phyloP scores from a whole-genome alignment of 2,888 invertebrate species.

The Cactoblastis cactorum region DNA sequence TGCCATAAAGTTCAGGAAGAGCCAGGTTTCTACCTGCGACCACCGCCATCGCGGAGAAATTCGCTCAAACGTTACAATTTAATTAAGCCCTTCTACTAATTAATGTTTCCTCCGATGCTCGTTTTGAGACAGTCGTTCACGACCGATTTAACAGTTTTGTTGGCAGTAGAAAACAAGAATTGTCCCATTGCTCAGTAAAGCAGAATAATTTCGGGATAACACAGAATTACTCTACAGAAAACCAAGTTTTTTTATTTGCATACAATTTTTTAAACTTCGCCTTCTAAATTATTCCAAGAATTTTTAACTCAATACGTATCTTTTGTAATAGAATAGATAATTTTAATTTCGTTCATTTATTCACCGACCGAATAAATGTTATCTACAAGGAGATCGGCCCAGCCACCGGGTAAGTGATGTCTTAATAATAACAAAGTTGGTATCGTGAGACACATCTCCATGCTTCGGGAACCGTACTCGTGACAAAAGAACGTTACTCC shows the following conservation, averaged over 20 bases:
- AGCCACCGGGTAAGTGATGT: conserved; percentile 77
- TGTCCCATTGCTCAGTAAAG: conserved; percentile 16
- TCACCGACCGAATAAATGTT: conserved; percentile 57
- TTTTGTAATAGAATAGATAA: conserved; percentile 30
- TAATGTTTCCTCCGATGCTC: conserved; percentile 44
- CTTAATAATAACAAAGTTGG: conserved; percentile 75
- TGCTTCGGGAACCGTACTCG: conserved; percentile 51
- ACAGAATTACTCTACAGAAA: not conserved
- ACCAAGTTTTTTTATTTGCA: conserved; percentile 15
- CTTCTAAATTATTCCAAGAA: conserved; percentile 28
- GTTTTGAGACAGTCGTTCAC: conserved; percentile 37
- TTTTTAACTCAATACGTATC: conserved; percentile 14
- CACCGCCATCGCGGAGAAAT: conserved; percentile 58
- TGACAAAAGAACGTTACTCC: conserved; percentile 65
- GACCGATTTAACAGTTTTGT: conserved; percentile 47
- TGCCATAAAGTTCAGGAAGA: conserved; percentile 41
- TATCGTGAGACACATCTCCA: conserved; percentile 70
- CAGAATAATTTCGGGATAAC: conserved; percentile 21
- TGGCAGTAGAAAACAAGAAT: conserved; percentile 33
- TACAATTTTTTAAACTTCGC: conserved; percentile 13
- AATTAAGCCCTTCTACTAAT: conserved; percentile 64
- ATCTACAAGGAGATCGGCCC: conserved; percentile 57
- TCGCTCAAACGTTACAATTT: conserved; percentile 76
- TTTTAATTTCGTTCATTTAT: conserved; percentile 45
- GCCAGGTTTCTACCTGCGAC: conserved; percentile 48